A percentile compares a stretch with the other conserved stretches of the same genome.
phyloP scores from a whole-genome alignment of 2,113 vertebrate species.

The Corydoras sp. region DNA sequence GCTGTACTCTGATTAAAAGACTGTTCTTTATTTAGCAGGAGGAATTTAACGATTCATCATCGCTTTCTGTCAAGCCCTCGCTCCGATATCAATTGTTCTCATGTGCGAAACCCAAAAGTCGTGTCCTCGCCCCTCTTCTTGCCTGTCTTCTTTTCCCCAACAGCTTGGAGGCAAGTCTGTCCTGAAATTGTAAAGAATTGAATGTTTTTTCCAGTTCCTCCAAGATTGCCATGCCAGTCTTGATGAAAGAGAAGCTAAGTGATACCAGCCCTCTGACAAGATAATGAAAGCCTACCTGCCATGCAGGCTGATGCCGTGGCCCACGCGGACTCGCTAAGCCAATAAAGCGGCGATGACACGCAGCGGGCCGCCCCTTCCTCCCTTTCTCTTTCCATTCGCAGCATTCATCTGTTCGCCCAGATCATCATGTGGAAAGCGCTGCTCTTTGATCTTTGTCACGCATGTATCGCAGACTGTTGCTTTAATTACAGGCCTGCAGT shows the following conservation, averaged over 20 bases:
- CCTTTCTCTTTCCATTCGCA: constrained; percentile 5
- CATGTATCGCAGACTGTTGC: background rate
- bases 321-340: constrained; percentile 1
- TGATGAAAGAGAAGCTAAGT: constrained; percentile 27
- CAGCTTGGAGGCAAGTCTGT: no score
- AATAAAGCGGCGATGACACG: constrained; percentile 1
- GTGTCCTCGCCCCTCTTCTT: no score
- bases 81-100: no score
- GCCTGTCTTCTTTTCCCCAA: no score
- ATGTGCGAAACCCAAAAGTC: no score
- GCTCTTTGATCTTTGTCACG: constrained; percentile 10
- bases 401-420: background rate
- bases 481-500: constrained; percentile 10
- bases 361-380: background rate
- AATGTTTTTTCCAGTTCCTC: constrained; percentile 15
- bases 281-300: constrained; percentile 27
- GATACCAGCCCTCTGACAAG: constrained; percentile 20
- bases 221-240: constrained; percentile 18
- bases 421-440: constrained; percentile 3
- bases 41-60: no score
- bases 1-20: no score
- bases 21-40: no score
- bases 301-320: background rate
- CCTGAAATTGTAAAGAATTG: constrained; percentile 9
- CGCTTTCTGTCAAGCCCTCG: no score